phyloP scores from a whole-genome alignment of 2,888 invertebrate genomes.

The Sphinx pinastri region DNA sequence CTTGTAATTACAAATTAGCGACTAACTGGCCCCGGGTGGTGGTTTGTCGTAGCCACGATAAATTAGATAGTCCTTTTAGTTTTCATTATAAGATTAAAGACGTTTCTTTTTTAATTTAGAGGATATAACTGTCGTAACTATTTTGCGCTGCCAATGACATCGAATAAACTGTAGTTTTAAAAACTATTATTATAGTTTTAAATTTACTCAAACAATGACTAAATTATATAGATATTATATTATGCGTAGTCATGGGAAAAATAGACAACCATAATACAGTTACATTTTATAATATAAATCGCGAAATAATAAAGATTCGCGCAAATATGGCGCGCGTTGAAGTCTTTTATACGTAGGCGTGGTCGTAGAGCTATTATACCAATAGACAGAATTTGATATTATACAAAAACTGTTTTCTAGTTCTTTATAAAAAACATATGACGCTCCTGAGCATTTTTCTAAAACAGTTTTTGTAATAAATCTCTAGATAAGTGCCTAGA shows the following conservation, averaged over 20 bases:
- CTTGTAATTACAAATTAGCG: conserved; percentile 68
- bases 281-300: not conserved
- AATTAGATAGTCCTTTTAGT: not conserved
- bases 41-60: not conserved
- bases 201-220: too few species aligned
- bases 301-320: conserved; percentile 2
- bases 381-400: not conserved
- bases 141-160: too few species aligned
- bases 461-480: conserved; percentile 19
- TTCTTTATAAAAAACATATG: not conserved
- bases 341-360: conserved; percentile 58
- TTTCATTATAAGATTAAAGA: too few species aligned
- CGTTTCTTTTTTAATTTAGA: too few species aligned
- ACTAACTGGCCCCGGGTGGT: conserved; percentile 42
- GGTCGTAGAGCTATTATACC: not conserved
- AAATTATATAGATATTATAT: not conserved
- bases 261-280: not conserved
- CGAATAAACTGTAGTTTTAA: too few species aligned
- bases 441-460: not conserved
- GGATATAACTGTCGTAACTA: too few species aligned
- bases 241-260: not conserved
- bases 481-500: conserved; percentile 11
- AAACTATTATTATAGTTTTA: too few species aligned
- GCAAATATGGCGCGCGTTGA: conserved; percentile 58
- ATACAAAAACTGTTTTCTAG: not conserved